Conservation (phyloP, 1,140 invertebrate genomes). For the Macrostomum lignano region DNA sequence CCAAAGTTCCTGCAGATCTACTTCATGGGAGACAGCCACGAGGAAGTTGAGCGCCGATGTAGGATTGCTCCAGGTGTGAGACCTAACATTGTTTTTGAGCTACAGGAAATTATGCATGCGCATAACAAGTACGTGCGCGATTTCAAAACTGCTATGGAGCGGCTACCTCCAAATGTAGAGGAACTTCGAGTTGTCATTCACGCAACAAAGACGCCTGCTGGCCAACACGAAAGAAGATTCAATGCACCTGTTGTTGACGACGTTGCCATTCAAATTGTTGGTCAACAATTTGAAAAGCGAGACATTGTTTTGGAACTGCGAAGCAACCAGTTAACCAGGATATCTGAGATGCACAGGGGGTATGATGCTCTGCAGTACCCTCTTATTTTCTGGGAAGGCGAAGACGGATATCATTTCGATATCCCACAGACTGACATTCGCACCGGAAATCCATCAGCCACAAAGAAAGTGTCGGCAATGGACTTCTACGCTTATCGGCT, state of each 20-base stretch:
- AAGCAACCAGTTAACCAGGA: constrained; percentile 13
- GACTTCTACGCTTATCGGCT: constrained; percentile 8
- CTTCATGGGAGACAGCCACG: constrained; percentile 10
- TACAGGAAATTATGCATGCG: constrained; percentile 20
- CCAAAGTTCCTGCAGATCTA: constrained; percentile 27
- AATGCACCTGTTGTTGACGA: constrained; percentile 21
- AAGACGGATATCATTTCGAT: constrained; percentile 7
- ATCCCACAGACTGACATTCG: too few relatives aligned
- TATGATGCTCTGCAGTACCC: constrained; percentile 8
- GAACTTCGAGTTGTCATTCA: constrained; percentile 15
- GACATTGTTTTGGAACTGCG: constrained; percentile 10
- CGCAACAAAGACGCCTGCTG: constrained; percentile 16
- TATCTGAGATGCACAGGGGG: constrained; percentile 8
- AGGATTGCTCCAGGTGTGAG: constrained; percentile 4
- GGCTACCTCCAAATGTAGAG: constrained; percentile 13
- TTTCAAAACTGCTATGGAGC: constrained; percentile 19
- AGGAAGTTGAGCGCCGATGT: constrained; percentile 6
- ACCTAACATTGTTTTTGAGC: constrained; percentile 6
- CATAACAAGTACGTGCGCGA: constrained; percentile 14
- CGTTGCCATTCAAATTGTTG: constrained; percentile 16
- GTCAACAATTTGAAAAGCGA: constrained; percentile 12
- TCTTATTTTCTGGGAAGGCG: constrained; percentile 8
- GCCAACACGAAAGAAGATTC: constrained; percentile 19
- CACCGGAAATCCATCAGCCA: constrained; percentile 6
- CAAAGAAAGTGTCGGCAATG: constrained; percentile 6